phyloP scores from a whole-genome alignment of 2,888 invertebrate species.

The Drosophila demipolita region DNA sequence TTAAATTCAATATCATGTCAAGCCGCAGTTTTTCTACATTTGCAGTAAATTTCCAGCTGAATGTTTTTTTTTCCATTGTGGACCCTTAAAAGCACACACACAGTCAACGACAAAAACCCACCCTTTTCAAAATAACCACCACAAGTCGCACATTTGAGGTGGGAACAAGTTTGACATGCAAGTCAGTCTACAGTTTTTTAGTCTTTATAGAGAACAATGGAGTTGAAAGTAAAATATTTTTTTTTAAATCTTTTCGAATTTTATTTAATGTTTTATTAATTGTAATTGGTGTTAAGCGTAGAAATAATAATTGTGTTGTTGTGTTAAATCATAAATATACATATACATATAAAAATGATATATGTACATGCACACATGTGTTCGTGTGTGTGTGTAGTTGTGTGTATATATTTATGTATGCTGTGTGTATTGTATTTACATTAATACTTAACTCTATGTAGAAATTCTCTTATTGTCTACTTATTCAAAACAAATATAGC shows the following conservation, averaged over 20 bases:
- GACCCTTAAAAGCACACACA: not conserved
- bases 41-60: not conserved
- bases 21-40: not conserved
- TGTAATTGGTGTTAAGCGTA: conserved; percentile 73
- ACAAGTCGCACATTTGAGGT: not conserved
- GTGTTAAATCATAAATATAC: conserved; percentile 53
- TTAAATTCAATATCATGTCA: not conserved
- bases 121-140: not conserved
- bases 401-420: conserved; percentile 15
- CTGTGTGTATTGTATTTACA: conserved; percentile 53
- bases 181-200: conserved; percentile 9
- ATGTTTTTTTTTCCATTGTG: not conserved
- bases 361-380: conserved; percentile 25
- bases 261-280: conserved; percentile 41
- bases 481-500: conserved; percentile 70
- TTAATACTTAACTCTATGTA: conserved; percentile 58
- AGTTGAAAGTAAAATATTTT: conserved; percentile 1
- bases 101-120: not conserved
- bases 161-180: conserved; percentile 8
- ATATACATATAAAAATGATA: conserved; percentile 23
- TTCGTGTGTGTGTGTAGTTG: not conserved
- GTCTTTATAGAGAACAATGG: not conserved
- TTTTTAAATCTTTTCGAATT: conserved; percentile 63
- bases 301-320: conserved; percentile 60
- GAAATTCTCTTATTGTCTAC: conserved; percentile 65